Conservation (phyloP, 2,113 vertebrate species). For the Rhegmatorhina hoffmannsi region DNA sequence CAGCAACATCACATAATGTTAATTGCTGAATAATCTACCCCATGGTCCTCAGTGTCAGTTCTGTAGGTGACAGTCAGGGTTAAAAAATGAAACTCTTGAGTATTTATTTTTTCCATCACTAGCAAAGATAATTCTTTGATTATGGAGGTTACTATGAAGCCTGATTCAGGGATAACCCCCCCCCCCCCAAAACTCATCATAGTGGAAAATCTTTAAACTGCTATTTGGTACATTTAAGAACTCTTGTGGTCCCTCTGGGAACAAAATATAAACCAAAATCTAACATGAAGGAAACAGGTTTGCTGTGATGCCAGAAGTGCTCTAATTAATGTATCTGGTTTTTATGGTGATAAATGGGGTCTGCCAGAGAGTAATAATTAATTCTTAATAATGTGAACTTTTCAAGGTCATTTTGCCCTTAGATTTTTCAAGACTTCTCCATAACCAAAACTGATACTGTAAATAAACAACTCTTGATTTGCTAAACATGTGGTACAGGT, state of each 20-base stretch:
- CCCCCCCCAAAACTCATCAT: not conserved
- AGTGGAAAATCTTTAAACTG: conserved; percentile 2
- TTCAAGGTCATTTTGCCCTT: conserved; percentile 41
- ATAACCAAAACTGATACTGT: not conserved
- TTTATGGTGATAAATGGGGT: conserved; percentile 50
- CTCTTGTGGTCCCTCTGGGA: not conserved
- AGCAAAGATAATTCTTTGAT: conserved; percentile 13
- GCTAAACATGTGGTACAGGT: not conserved
- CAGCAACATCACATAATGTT: conserved; percentile 18
- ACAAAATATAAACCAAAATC: conserved; percentile 9
- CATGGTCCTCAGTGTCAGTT: not conserved
- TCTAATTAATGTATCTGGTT: conserved; percentile 45
- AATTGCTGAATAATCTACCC: conserved; percentile 36
- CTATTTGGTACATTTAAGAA: not conserved
- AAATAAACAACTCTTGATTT: conserved; percentile 7
- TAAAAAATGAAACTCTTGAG: not conserved
- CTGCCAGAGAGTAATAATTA: conserved; percentile 51
- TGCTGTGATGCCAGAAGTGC: not conserved
- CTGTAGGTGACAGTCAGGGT: not conserved
- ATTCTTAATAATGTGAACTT: conserved; percentile 28
- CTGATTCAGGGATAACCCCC: not conserved
- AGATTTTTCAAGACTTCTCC: not conserved
- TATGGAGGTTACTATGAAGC: not conserved
- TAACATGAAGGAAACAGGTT: not conserved
- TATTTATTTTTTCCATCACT: conserved; percentile 1